phyloP scores from a whole-genome alignment of 2,113 vertebrate species.

The Prionailurus bengalensis region DNA sequence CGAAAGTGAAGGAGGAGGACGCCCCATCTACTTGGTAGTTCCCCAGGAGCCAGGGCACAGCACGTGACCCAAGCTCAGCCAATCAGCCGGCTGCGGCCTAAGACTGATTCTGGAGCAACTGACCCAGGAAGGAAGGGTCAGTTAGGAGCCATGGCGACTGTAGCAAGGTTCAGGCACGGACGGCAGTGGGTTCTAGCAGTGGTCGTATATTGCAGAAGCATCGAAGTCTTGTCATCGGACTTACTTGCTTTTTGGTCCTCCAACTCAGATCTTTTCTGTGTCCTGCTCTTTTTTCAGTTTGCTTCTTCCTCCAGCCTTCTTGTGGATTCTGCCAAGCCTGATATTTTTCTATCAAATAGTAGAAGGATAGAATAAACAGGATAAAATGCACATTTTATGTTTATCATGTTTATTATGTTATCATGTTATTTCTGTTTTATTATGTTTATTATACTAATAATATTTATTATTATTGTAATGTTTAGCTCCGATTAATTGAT shows the following conservation, averaged over 20 bases:
- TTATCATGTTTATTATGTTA: no score
- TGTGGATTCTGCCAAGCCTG: not conserved
- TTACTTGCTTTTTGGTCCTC: not conserved
- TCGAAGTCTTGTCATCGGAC: not conserved
- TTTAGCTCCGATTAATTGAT: not conserved
- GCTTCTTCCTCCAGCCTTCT: not conserved
- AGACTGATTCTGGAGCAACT: not conserved
- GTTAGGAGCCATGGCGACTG: not conserved
- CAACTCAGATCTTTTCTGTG: not conserved
- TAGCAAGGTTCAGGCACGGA: accelerated
- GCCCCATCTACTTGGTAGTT: not conserved
- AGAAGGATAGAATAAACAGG: not conserved
- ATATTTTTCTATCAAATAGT: not conserved
- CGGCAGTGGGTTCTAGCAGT: not conserved
- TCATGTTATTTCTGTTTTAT: no score
- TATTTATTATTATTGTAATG: no score
- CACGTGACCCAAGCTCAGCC: not conserved
- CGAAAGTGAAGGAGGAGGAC: not conserved
- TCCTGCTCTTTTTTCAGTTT: not conserved
- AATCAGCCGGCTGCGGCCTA: not conserved
- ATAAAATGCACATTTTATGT: no score
- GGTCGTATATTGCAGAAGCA: not conserved
- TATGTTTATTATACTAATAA: no score
- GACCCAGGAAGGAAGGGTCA: not conserved
- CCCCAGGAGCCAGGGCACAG: not conserved